Evolutionary conservation across 2,797 vertebrate genomes (phyloP).

Genomic region (Nothura maculosa): DNA sequence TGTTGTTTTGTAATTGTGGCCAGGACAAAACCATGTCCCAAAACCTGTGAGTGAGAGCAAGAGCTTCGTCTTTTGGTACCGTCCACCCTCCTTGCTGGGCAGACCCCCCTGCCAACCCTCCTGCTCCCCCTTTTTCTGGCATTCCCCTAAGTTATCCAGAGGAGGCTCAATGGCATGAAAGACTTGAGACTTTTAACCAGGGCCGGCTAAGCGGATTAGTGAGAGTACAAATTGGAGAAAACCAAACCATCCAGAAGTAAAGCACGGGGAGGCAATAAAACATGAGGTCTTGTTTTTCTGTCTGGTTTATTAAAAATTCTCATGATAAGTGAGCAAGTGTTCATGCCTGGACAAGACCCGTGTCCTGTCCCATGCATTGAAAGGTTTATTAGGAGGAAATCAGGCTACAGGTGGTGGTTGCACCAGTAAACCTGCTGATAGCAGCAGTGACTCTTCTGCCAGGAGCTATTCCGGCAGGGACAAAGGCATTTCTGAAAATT

Average conservation of each 20-base stretch:
- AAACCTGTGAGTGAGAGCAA: conserved; percentile 42
- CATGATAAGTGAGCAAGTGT: conserved; percentile 86
- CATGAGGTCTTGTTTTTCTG: not conserved
- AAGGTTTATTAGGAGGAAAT: conserved; percentile 34
- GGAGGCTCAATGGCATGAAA: conserved; percentile 32
- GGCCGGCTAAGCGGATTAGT: not conserved
- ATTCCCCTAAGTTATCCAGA: not conserved
- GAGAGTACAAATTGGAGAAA: not conserved
- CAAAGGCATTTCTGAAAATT: not conserved
- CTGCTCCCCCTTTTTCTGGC: not conserved
- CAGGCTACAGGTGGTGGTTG: not conserved
- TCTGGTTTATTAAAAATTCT: conserved; percentile 79
- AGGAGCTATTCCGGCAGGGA: not conserved
- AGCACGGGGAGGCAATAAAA: conserved; percentile 59
- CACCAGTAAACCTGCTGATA: not conserved
- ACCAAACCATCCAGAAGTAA: not conserved
- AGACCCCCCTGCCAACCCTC: not conserved
- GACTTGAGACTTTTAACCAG: conserved; percentile 25
- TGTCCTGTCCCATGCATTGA: conserved; percentile 61
- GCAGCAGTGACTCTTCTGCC: not conserved
- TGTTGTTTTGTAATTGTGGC: conserved; percentile 72
- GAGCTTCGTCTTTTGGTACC: conserved; percentile 13
- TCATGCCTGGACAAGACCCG: conserved; percentile 77
- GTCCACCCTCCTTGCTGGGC: not conserved
- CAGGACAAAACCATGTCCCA: conserved; percentile 60